Percentiles rank a stretch among this genome's conserved stretches.
These are phyloP conservation scores for Plebejus melissa DNA, from an alignment of 2,888 invertebrate genomes.

Conservation along the genomic window DNA sequence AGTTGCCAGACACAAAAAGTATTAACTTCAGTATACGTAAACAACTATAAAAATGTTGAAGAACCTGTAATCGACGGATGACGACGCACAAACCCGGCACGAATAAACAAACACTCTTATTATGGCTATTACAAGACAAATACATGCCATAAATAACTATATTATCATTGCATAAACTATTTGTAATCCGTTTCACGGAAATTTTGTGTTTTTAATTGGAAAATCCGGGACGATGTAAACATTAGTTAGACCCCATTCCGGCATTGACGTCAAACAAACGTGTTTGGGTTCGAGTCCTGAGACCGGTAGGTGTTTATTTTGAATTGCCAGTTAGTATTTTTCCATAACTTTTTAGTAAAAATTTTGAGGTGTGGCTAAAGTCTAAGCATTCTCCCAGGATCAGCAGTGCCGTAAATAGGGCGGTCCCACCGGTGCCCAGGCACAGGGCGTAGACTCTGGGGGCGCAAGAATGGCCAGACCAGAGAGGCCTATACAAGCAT, in stretches of 20 bases:
- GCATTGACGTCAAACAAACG: slow-evolving; percentile 12
- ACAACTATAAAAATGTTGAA: neutral
- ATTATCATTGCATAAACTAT: neutral
- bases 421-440: too few relatives aligned
- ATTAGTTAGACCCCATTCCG: neutral
- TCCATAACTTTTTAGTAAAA: neutral
- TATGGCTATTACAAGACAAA: neutral
- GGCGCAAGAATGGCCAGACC: too few relatives aligned
- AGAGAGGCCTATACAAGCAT: too few relatives aligned
- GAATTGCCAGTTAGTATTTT: neutral
- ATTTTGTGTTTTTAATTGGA: neutral
- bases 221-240: neutral
- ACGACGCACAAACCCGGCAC: neutral
- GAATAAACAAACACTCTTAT: slow-evolving; percentile 2
- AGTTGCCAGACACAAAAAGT: neutral
- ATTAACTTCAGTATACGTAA: neutral
- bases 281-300: neutral
- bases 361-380: neutral
- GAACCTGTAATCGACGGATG: neutral
- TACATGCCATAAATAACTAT: neutral
- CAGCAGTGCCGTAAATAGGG: neutral
- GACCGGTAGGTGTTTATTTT: neutral
- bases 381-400: neutral
- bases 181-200: neutral
- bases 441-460: too few relatives aligned